Evolutionary conservation across 2,113 vertebrate genomes (phyloP).

Genomic region (Penelope pileata): DNA sequence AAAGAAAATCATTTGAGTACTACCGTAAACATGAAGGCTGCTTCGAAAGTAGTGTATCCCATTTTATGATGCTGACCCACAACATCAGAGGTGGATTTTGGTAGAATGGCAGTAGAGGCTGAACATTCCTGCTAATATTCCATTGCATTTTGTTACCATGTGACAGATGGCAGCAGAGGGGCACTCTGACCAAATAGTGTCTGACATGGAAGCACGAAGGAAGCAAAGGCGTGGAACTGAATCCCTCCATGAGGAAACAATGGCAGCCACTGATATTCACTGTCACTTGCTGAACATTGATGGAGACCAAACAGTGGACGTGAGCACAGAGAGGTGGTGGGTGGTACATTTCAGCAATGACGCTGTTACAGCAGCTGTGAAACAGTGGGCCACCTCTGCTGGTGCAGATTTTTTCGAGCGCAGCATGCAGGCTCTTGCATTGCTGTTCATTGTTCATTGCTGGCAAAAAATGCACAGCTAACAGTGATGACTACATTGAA

Average conservation of each 20-base stretch:
- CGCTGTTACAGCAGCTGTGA: not conserved
- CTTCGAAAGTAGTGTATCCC: not conserved
- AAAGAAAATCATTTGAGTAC: not conserved
- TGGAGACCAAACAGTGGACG: not conserved
- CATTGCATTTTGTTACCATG: not conserved
- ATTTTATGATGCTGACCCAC: not conserved
- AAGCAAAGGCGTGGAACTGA: not conserved
- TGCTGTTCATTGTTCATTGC: not conserved
- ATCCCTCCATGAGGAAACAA: not conserved
- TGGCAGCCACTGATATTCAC: not conserved
- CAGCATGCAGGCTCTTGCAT: not conserved
- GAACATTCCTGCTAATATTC: not conserved
- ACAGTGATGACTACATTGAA: not conserved
- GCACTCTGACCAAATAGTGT: not conserved
- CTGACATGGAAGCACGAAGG: too few species aligned
- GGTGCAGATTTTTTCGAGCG: not conserved
- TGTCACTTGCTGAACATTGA: not conserved
- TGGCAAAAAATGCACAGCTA: not conserved
- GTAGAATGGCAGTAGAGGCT: not conserved
- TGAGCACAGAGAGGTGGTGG: not conserved
- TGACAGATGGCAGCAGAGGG: not conserved
- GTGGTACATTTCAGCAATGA: too few species aligned
- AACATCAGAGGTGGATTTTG: not conserved
- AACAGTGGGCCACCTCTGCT: not conserved
- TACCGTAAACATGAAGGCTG: not conserved